Conservation (phyloP, 2,888 invertebrate species). For the Drosophila basisetae region DNA sequence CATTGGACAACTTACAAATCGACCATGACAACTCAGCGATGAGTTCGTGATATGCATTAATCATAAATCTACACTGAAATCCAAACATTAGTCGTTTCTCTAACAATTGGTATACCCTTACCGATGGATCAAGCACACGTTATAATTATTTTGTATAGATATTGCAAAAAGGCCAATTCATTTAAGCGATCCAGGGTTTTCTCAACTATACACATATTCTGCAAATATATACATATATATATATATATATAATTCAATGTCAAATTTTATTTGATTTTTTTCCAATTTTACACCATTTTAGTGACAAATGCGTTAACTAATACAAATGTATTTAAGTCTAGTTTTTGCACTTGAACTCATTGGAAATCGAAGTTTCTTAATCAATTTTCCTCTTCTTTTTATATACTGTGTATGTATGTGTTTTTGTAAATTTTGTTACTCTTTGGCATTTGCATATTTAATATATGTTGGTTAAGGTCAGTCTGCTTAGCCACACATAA, state of each 20-base stretch:
- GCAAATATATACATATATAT: not conserved
- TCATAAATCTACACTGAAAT: slow-evolving; percentile 13
- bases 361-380: slow-evolving; percentile 3
- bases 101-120: not conserved
- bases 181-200: not conserved
- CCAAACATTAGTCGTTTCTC: not conserved
- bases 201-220: not conserved
- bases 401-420: not conserved
- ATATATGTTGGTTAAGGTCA: slow-evolving; percentile 14
- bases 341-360: slow-evolving; percentile 10
- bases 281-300: not conserved
- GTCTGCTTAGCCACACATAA: not conserved
- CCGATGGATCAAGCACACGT: not conserved
- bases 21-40: slow-evolving; percentile 2
- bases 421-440: not conserved
- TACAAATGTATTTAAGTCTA: not conserved
- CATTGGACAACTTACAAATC: not conserved
- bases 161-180: not conserved
- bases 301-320: slow-evolving; percentile 1
- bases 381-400: too few relatives aligned
- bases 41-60: slow-evolving; percentile 29
- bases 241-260: not conserved
- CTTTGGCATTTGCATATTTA: slow-evolving; percentile 14
- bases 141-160: not conserved
- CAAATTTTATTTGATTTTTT: not conserved